phyloP scores from a whole-genome alignment of 2,113 vertebrate species.

The Steatornis caripensis region DNA sequence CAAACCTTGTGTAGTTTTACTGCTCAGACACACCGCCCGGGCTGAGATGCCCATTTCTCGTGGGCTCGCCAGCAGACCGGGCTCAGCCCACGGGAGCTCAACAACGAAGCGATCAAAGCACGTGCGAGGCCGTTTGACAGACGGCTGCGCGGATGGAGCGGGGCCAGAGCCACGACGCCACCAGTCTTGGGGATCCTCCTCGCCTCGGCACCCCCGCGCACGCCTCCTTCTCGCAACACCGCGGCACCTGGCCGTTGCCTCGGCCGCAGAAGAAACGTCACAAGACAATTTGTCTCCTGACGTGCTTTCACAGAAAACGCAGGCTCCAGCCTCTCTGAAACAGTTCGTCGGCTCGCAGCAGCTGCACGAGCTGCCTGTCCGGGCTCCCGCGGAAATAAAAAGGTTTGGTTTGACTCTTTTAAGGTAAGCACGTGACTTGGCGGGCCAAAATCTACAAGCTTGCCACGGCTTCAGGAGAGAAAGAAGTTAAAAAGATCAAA shows the following conservation, averaged over 20 bases:
- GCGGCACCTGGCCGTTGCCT: not conserved
- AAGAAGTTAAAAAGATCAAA: not conserved
- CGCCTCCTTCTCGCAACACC: not conserved
- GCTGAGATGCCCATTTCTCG: not conserved
- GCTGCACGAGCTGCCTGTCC: not conserved
- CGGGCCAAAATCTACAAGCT: not conserved
- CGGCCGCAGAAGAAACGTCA: not conserved
- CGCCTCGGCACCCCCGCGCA: not conserved
- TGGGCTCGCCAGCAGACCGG: not conserved
- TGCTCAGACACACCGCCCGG: not conserved
- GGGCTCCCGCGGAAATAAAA: not conserved
- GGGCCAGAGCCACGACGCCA: not conserved
- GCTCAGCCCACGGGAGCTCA: not conserved
- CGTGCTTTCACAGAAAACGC: not conserved
- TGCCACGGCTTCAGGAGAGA: not conserved
- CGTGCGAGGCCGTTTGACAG: not conserved
- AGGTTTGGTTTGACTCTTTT: not conserved
- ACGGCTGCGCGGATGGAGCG: rapidly evolving
- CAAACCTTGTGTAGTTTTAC: not conserved
- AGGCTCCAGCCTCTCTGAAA: not conserved
- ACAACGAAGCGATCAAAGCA: not conserved
- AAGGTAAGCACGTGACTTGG: not conserved
- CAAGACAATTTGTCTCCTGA: not conserved
- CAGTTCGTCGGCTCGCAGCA: not conserved
- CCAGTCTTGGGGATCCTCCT: not conserved